Evolutionary conservation across 2,888 invertebrate species (phyloP), one percentile per base, ranked within the genome.

Genomic region (Psococerastis gibbosa): DNA sequence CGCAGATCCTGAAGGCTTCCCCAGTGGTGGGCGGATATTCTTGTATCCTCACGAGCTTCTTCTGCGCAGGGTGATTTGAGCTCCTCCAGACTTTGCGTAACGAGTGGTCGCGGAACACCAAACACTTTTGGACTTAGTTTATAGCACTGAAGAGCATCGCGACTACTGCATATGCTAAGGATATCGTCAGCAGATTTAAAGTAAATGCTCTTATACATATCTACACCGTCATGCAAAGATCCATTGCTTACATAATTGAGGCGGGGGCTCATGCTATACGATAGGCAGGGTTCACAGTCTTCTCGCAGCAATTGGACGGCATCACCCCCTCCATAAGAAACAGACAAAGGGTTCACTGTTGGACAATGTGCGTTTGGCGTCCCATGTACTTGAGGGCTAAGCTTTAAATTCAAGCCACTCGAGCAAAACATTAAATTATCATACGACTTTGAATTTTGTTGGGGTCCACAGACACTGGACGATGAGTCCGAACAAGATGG

Each of bases 71-170:
- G 22, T 9, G 22, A 13, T 6, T 20, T 9, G 13, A 4, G 4
- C 9, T 64, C 59, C 48, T 63, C 63, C 46, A 64, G 53, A 47
- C 64, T 64, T 47, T 63, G 63, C 6, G 55, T 44, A 13, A 48
- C 43, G n/a, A 47, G 43, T 33, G 45, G 41, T 4, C 44, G 34
- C 0, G 69, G 57, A 3, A 66, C 52, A n/a, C 66, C 66, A 54
- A 73, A 76, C 22, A 74, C 75, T 61, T 77, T 77, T 1, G 75
- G 74, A 53, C 75, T 75, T 13, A 76, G 60, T 55, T 75, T 75
- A 49, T 70, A 66, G 42, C 59, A 57, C 32, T 55, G 49, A 18
- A 55, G 48, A 1, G 58, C 53, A 46, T 73, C 73, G 46, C 69
- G 66, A 52, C 71, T 73, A 32, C 72, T 73, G 49, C 70, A 70